These are phyloP conservation scores for Diacarnus erythraeanus DNA, from an alignment of 37 sponge, comb jelly and placozoan genomes.

Conservation along the genomic window DNA sequence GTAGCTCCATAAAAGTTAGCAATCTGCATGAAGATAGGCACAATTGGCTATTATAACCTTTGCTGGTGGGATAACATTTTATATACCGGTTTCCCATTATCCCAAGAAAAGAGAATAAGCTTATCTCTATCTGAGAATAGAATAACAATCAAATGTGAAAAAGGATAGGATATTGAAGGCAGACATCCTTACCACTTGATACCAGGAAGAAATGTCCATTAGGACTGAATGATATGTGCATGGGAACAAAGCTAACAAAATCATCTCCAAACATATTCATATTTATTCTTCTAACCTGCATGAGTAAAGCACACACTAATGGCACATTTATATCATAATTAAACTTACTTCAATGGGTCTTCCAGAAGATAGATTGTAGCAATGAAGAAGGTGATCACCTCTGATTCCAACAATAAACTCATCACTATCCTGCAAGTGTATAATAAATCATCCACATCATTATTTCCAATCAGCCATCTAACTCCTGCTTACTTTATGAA, in stretches of 20 bases:
- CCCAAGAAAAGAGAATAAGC: conserved; percentile 66
- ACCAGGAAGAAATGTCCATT: conserved; percentile 59
- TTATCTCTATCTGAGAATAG: conserved; percentile 67
- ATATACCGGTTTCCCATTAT: conserved; percentile 66
- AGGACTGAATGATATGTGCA: conserved; percentile 84
- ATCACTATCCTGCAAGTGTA: conserved; percentile 17
- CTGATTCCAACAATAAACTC: conserved; percentile 61
- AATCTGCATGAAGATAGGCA: too few relatives aligned
- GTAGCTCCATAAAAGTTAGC: conserved; percentile 85
- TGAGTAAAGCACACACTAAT: not conserved
- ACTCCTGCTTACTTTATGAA: conserved; percentile 41
- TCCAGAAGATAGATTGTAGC: conserved; percentile 30
- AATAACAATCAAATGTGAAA: too few relatives aligned
- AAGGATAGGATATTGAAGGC: too few relatives aligned
- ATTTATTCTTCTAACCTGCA: conserved; percentile 68
- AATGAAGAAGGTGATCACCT: conserved; percentile 49
- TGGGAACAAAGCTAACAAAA: conserved; percentile 82
- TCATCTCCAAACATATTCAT: conserved; percentile 84
- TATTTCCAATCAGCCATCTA: not conserved
- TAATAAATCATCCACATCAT: not conserved
- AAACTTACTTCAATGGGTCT: conserved; percentile 18
- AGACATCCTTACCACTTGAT: conserved; percentile 76
- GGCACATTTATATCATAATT: not conserved
- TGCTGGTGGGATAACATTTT: too few relatives aligned
- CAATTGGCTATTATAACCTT: too few relatives aligned